Evolutionary conservation across 2,888 invertebrate genomes (phyloP), one percentile per base, ranked within the genome.

Genomic region (Calliopum simillimum): DNA sequence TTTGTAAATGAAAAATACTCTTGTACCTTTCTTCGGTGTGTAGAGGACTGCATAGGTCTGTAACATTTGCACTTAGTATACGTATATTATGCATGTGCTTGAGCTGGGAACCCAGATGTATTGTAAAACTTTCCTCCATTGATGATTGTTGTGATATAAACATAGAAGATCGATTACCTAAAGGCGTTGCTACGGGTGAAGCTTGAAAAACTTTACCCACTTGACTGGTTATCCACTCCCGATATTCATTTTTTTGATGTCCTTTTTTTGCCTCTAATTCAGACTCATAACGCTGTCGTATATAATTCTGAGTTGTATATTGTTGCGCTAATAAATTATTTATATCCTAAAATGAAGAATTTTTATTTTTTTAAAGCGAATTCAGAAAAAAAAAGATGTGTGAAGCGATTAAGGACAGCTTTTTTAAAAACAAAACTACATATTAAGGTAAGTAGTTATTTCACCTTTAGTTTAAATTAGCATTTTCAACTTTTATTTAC

Each of bases 21-120:
- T 13, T 11, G 5, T 67, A 81, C 79, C 79, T 85, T 72, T 86
- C 85, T 53, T 88, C 88, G 21, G 84, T 85, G 75, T 87, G 87
- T 71, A 88, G 82, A 1, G 89, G 88, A 78, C 88, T 88, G 80
- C 94, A 94, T 76, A 97, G 89, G 82, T 96, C 94, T 78, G 94
- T 89, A 14, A 94, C 90, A 86, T 95, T 92, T 21, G 94, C 93
- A 70, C 96, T 94, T 43, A 98, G 88, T 73, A 99, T 92, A 68
- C 99, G 89, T 73, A 99, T 93, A 86, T 99, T 99, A 86, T 99
- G 98, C 89, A 97, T 99, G 82, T 98, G 98, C 86, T 99, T 99
- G 85, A 99, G 90, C 87, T 99, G 99, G 4, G 98, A 97, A 63
- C 99, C 98, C 75, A 98, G 89, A 88, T 98, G 97, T 81, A 99